A percentile compares a stretch with the other conserved stretches of the same genome.
Evolutionary conservation across 2,113 vertebrate genomes (phyloP).

Genomic region (Pygathrix nemaeus): DNA sequence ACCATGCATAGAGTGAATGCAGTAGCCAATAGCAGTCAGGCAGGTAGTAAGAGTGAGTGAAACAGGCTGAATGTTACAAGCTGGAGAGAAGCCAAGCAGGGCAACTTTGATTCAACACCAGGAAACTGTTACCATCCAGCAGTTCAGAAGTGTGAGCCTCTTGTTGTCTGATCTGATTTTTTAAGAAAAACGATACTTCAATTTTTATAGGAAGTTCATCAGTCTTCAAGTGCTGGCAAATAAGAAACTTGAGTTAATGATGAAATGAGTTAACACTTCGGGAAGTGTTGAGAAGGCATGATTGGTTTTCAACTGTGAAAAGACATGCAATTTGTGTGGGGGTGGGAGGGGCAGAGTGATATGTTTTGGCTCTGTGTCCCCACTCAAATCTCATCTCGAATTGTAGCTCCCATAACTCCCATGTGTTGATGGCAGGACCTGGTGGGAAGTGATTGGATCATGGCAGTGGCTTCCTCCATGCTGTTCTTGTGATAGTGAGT

Average conservation of each 20-base stretch:
- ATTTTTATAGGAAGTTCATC: neutral
- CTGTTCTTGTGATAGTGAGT: too few species aligned
- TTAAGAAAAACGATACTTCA: neutral
- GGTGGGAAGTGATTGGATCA: too few species aligned
- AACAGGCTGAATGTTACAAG: neutral
- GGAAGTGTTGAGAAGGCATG: too few species aligned
- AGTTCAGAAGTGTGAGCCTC: neutral
- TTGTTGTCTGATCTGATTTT: neutral
- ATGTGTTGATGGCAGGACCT: too few species aligned
- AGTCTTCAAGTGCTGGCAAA: neutral
- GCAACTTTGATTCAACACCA: rapidly evolving
- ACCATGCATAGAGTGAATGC: rapidly evolving
- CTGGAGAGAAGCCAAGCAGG: neutral
- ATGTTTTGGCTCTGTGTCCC: too few species aligned
- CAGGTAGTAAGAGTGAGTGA: neutral
- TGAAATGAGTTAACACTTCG: too few species aligned
- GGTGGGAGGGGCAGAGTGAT: too few species aligned
- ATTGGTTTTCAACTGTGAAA: too few species aligned
- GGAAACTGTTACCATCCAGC: neutral
- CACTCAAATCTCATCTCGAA: too few species aligned
- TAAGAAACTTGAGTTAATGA: neutral
- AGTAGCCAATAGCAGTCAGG: neutral
- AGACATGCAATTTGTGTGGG: too few species aligned
- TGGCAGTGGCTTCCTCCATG: too few species aligned
- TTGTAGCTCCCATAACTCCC: too few species aligned